Evolutionary conservation across 2,797 vertebrate genomes (phyloP).

Genomic region (Pseudochromis fuscus): DNA sequence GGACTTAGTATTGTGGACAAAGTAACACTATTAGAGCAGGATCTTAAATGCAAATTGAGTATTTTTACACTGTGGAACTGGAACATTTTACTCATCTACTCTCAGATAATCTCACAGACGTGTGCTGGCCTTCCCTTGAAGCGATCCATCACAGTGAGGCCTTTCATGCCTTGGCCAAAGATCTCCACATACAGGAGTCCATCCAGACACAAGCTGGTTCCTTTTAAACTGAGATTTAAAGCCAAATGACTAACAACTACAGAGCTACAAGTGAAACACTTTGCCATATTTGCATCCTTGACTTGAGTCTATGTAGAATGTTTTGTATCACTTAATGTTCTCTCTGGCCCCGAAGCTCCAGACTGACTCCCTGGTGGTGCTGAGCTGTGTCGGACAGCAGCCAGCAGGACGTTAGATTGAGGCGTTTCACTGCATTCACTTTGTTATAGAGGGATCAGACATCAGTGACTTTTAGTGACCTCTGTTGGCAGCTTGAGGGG

Average conservation of each 20-base stretch:
- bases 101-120: background rate
- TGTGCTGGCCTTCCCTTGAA: conserved; percentile 26
- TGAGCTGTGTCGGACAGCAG: conserved; percentile 21
- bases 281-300: conserved; percentile 50
- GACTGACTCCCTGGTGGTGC: conserved; percentile 18
- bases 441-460: background rate
- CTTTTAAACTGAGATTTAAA: conserved; percentile 68
- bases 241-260: conserved; percentile 49
- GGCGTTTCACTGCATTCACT: conserved; percentile 4
- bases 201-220: conserved; percentile 60
- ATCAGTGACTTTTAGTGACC: conserved; percentile 30
- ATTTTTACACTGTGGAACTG: background rate
- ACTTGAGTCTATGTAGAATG: conserved; percentile 42
- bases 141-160: conserved; percentile 23
- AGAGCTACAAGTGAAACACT: conserved; percentile 46
- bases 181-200: conserved; percentile 32
- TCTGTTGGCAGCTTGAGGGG: conserved; percentile 29
- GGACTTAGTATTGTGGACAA: no score
- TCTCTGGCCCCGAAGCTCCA: conserved; percentile 23
- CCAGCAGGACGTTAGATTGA: background rate
- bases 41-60: background rate
- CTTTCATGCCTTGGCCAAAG: conserved; percentile 30
- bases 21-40: background rate
- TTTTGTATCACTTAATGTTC: conserved; percentile 36
- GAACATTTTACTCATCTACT: background rate